Conservation (phyloP, 2,888 invertebrate genomes). For the Auanema sp. region DNA sequence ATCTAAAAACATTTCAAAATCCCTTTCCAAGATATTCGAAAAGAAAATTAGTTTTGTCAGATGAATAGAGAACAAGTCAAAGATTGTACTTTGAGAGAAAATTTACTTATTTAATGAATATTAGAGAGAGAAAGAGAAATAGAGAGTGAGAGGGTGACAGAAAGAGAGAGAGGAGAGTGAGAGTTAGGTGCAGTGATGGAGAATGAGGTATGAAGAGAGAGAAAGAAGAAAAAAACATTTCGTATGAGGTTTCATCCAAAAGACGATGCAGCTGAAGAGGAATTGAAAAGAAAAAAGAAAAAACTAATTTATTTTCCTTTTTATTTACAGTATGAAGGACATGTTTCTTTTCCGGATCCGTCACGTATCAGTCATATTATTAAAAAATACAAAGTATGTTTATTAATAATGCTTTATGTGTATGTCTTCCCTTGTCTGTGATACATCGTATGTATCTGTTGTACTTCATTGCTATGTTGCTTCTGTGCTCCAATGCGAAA, state of each 20-base stretch:
- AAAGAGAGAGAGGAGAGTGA: background rate
- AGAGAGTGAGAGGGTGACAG: background rate
- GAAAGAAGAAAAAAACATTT: slow-evolving; percentile 1
- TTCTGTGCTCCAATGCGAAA: too few species aligned
- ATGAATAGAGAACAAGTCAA: too few species aligned
- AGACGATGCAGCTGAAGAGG: slow-evolving; percentile 1
- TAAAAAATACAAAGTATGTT: slow-evolving; percentile 35
- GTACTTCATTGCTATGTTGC: too few species aligned
- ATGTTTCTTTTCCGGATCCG: slow-evolving; percentile 39
- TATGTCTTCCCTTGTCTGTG: background rate
- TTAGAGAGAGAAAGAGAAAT: background rate
- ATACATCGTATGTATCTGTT: too few species aligned
- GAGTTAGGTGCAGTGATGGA: background rate
- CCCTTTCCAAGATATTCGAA: too few species aligned
- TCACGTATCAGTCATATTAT: slow-evolving; percentile 39
- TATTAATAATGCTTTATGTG: background rate
- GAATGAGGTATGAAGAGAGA: background rate
- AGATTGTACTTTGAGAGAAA: too few species aligned
- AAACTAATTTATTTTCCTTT: too few species aligned
- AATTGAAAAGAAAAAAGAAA: background rate
- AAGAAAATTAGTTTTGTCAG: too few species aligned
- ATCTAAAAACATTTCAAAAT: too few species aligned
- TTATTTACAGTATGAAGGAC: slow-evolving; percentile 49
- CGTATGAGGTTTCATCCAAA: slow-evolving; percentile 1
- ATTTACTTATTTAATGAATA: background rate